Base-by-base conservation (phyloP, 2,113 vertebrate genomes). In the Pedionomus torquatus region DNA sequence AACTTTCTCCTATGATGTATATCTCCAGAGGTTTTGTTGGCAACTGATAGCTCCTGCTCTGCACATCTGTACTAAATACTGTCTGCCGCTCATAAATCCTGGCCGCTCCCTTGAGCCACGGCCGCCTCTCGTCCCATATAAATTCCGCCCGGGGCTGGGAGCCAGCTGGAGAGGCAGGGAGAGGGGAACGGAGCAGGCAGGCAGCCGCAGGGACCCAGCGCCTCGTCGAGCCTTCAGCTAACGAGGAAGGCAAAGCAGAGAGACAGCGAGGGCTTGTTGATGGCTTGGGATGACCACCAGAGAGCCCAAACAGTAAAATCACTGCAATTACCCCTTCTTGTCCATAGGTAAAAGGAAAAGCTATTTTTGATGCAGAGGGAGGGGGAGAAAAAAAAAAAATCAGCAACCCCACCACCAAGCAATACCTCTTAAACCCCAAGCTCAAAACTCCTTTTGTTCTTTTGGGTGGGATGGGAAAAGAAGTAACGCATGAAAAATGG, bases 1-100 rank as follows among this genome's bases (percentile, higher is more conserved):
- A 92, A 58, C 90, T 91, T 82, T 78, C 90, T 89, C 48, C 83
- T 49, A 0, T 95, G 95, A 89, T 96, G 65, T 43, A 91, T 92
- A 79, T 85, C 94, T 91, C 96, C 94, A 95, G 95, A 92, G 95
- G 95, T 96, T 95, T 92, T 72, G 69, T 1, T 97, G 97, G 96
- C 95, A 85, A 41, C 83, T 21, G 86, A 46, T 77, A 57, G 96
- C 7, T 75, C 92, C 95, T 94, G 94, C 78, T 91, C 41, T 79
- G 90, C 96, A 97, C 95, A 97, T 97, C 96, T 97, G 97, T 28
- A 79, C 93, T 52, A 12, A 95, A 21, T 16, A 4, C 51, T 79
- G 95, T 7, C 65, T 93, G 88, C 83, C 69, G 92, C 48, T 88
- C 92, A 61, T 97, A 95, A 96, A 96, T 97, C 88, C 93, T 37